Percentiles rank a stretch among this genome's conserved stretches.
phyloP scores from a whole-genome alignment of 2,113 vertebrate genomes.

The Toxotes chatareus region DNA sequence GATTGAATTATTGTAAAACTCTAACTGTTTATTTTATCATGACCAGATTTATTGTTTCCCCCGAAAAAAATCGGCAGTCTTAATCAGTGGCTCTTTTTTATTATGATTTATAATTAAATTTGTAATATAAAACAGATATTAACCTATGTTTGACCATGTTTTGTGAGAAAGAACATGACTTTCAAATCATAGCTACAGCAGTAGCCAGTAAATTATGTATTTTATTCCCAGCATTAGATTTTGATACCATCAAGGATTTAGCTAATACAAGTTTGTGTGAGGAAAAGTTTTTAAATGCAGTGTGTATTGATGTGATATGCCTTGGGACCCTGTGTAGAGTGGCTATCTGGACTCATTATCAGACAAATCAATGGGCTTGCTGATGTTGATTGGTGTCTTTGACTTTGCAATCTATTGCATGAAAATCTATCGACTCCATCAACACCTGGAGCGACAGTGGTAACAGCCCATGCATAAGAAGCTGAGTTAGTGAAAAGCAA shows the following conservation, averaged over 20 bases:
- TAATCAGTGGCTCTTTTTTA: neutral
- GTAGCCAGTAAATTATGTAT: neutral
- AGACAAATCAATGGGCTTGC: conserved; percentile 64
- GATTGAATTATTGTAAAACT: neutral
- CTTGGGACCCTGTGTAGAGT: conserved; percentile 49
- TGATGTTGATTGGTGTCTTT: conserved; percentile 71
- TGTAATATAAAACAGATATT: neutral
- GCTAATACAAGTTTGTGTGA: conserved; percentile 23
- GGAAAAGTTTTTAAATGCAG: conserved; percentile 56
- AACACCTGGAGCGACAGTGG: conserved; percentile 38
- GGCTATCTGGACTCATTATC: conserved; percentile 68
- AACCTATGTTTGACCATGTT: neutral
- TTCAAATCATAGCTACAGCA: neutral
- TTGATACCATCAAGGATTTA: neutral
- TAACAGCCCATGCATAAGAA: conserved; percentile 47
- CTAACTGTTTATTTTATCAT: neutral
- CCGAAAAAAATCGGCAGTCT: neutral
- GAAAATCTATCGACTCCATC: conserved; percentile 48
- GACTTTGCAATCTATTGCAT: conserved; percentile 66
- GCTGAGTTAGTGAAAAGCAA: conserved; percentile 5
- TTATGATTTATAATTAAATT: neutral
- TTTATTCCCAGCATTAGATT: conserved; percentile 2
- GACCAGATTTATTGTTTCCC: neutral
- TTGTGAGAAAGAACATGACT: neutral
- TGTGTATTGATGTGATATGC: conserved; percentile 54